Percentiles rank a stretch among this genome's conserved stretches.
These are phyloP conservation scores for Papilio helenus DNA, from an alignment of 1,140 invertebrate genomes.

Conservation along the genomic window DNA sequence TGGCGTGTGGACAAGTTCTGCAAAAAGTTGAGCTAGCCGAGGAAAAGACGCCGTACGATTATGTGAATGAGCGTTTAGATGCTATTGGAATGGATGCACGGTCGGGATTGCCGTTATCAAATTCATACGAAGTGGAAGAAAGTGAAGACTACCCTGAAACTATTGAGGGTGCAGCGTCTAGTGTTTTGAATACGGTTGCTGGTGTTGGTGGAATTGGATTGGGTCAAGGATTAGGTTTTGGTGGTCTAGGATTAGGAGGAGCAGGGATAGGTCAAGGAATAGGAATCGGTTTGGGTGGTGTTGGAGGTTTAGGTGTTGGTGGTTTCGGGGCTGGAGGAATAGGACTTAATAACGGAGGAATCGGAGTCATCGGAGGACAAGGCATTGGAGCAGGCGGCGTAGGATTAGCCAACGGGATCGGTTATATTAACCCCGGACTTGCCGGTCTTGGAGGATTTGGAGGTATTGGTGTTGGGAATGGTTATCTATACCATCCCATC, in stretches of 20 bases:
- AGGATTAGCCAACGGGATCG: conserved; percentile 61
- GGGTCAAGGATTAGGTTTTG: conserved; percentile 56
- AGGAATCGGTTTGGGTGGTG: conserved; percentile 57
- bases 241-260: conserved; percentile 58
- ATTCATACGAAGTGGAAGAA: conserved; percentile 79
- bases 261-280: conserved; percentile 57
- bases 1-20: conserved; percentile 55
- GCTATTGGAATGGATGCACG: conserved; percentile 60
- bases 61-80: conserved; percentile 71
- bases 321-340: conserved; percentile 57
- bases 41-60: conserved; percentile 77
- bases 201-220: conserved; percentile 64
- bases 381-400: conserved; percentile 55
- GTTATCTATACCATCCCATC: conserved; percentile 67
- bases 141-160: conserved; percentile 77
- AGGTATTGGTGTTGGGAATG: conserved; percentile 66
- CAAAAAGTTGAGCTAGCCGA: conserved; percentile 67
- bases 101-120: conserved; percentile 72
- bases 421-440: conserved; percentile 64
- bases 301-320: conserved; percentile 37
- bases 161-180: conserved; percentile 72
- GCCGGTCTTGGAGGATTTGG: conserved; percentile 62
- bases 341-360: conserved; percentile 43
- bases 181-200: conserved; percentile 70
- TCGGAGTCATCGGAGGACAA: conserved; percentile 51